Evolutionary conservation across 2,888 invertebrate species (phyloP).

Genomic region (Pammene aurita): DNA sequence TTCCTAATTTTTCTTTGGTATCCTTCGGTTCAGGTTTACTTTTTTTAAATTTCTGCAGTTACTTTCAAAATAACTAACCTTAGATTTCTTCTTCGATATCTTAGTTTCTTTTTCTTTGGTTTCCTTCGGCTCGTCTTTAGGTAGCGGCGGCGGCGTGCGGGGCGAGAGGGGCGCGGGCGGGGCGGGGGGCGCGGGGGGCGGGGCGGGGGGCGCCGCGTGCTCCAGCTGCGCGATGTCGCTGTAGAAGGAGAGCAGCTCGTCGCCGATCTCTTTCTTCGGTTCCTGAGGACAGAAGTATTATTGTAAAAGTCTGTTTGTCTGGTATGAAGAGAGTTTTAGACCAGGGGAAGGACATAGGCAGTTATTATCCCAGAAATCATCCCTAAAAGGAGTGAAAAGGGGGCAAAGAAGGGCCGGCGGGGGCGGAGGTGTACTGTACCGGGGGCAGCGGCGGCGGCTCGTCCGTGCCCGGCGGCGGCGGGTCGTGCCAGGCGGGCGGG

Average conservation of each 20-base stretch:
- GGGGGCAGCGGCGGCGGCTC: constrained; percentile 54
- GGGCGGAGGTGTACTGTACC: no score
- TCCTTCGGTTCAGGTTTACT: no score
- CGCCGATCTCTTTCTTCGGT: constrained; percentile 69
- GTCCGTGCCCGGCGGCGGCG: constrained; percentile 72
- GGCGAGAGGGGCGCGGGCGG: constrained; percentile 32
- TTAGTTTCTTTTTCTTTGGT: constrained; percentile 46
- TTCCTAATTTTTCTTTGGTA: no score
- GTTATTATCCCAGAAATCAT: no score
- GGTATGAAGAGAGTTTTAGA: no score
- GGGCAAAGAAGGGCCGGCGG: no score
- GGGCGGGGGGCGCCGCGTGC: constrained; percentile 48
- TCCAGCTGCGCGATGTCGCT: constrained; percentile 81
- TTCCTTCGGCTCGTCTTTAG: constrained; percentile 38
- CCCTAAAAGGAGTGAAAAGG: no score
- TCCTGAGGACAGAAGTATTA: no score
- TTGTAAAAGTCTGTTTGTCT: no score
- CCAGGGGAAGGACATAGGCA: no score
- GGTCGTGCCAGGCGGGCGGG: constrained; percentile 59
- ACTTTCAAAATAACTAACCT: constrained; percentile 51
- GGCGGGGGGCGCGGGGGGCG: constrained; percentile 28
- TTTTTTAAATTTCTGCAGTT: no score
- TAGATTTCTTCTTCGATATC: constrained; percentile 59
- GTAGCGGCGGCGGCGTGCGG: constrained; percentile 47
- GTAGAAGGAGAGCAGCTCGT: constrained; percentile 81